A percentile compares a stretch with the other conserved stretches of the same genome.
Conservation (phyloP, 2,888 invertebrate genomes). For the Drosophila emarginata region DNA sequence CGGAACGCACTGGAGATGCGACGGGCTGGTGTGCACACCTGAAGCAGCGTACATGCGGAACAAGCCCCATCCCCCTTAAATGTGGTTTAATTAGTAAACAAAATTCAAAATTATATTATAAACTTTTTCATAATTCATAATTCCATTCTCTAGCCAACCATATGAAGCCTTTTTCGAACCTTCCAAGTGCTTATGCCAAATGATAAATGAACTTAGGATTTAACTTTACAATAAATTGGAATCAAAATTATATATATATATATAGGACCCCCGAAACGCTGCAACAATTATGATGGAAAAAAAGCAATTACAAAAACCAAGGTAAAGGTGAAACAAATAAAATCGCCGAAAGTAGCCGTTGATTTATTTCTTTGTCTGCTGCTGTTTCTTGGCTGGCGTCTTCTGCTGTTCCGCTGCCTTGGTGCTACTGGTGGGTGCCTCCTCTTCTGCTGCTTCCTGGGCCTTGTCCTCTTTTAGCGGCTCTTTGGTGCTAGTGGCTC, state of each 20-base stretch:
- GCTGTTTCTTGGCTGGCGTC: constrained; percentile 39
- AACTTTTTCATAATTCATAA: neutral
- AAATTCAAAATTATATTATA: neutral
- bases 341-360: constrained; percentile 9
- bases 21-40: constrained; percentile 70
- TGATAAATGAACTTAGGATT: constrained; percentile 17
- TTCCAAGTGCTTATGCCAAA: constrained; percentile 65
- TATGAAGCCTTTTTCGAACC: constrained; percentile 78
- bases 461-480: constrained; percentile 68
- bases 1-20: constrained; percentile 52
- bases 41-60: constrained; percentile 42
- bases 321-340: neutral
- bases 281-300: constrained; percentile 55
- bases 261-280: constrained; percentile 70
- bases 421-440: constrained; percentile 61
- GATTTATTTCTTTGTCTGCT: constrained; percentile 49
- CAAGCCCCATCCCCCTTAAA: constrained; percentile 18
- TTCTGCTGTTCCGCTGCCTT: constrained; percentile 56
- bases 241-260: neutral
- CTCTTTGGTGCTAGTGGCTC: constrained; percentile 51
- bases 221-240: constrained; percentile 34
- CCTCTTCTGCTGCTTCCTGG: constrained; percentile 67
- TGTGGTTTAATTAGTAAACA: neutral
- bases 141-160: constrained; percentile 68
- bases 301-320: neutral